phyloP scores from a whole-genome alignment of 2,113 vertebrate genomes.

The Naja naja region DNA sequence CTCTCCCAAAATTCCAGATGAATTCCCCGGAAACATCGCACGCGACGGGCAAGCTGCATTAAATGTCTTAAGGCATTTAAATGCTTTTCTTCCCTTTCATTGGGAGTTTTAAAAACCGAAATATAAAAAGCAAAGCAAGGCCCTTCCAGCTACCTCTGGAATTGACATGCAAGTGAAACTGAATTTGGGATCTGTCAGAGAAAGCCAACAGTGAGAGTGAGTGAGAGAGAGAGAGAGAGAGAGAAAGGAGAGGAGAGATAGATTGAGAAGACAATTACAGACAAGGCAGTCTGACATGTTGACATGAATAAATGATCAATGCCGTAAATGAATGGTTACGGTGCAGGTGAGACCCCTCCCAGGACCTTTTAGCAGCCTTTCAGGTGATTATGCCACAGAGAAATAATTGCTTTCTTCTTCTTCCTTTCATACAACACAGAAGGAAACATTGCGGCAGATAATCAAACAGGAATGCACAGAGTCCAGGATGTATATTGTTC shows the following conservation, averaged over 20 bases:
- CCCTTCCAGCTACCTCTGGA: background rate
- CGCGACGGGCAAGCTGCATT: background rate
- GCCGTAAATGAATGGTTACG: background rate
- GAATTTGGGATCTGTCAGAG: background rate
- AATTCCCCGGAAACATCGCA: background rate
- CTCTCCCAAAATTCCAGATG: background rate
- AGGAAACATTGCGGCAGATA: background rate
- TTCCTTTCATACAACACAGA: background rate
- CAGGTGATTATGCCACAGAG: background rate
- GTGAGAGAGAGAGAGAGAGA: background rate
- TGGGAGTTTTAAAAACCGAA: too few relatives aligned
- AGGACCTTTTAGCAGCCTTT: background rate
- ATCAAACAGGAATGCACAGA: background rate
- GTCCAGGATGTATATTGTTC: background rate
- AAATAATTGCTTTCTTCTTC: constrained; percentile 10
- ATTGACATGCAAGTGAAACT: background rate
- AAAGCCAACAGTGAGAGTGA: background rate
- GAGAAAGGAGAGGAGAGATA: background rate
- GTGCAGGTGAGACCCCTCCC: background rate
- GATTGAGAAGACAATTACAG: background rate
- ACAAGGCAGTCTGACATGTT: background rate
- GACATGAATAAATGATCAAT: constrained; percentile 4
- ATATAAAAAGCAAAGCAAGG: background rate
- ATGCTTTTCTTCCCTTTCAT: too few relatives aligned
- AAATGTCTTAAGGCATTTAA: too few relatives aligned